Base-by-base conservation (phyloP, 2,888 invertebrate species). In the Hofmannophila pseudospretella region DNA sequence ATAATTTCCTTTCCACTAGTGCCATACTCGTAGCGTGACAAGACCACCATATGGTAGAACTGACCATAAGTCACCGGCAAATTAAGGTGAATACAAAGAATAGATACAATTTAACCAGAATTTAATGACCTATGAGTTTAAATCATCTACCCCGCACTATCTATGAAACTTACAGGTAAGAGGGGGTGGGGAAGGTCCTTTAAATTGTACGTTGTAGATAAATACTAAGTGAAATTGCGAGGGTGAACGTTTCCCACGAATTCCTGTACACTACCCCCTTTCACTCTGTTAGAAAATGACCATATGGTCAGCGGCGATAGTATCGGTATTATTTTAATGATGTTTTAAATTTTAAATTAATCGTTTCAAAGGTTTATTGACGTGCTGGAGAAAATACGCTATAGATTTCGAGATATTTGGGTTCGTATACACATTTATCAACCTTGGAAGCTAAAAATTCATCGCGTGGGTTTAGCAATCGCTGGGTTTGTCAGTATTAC, bases 51-150 rank as follows among this genome's bases (percentile, higher is more conserved):
- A 75, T 81, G 77, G 54, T 42, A 51, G 7, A 27, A 59, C 55
- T 70, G 76, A 69, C 81, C 82, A 84, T 84, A 84, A 82, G 81
- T 80, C 81, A 82, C 82, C 68, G 61, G 65, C 57, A 58, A 57
- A 67, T 65, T 68, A 68, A 69, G 67, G 57, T 57, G 60, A 68
- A 71, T 51, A 47, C 64, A 68, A 72, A 67, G 64, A 63, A 58
- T 55, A 62, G 58, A 65, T 16, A 16, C 16, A 16, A n/a, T n/a
- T 16, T 5, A 5, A 16, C 16, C 16, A 68, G 72, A 58, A 25
- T 25, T 25, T 25, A 9, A 4, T 25, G 25, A 25, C 8, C 25
- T 4, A 8, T n/a, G n/a, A 4, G 8, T 4, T 9, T 25, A 4
- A 8, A 4, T 9, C 25, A n/a, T 9, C 4, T 3, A 9, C n/a